A percentile compares a stretch with the other conserved stretches of the same genome.
phyloP scores from a whole-genome alignment of 2,888 invertebrate species.

The Zootermopsis nevadensis region DNA sequence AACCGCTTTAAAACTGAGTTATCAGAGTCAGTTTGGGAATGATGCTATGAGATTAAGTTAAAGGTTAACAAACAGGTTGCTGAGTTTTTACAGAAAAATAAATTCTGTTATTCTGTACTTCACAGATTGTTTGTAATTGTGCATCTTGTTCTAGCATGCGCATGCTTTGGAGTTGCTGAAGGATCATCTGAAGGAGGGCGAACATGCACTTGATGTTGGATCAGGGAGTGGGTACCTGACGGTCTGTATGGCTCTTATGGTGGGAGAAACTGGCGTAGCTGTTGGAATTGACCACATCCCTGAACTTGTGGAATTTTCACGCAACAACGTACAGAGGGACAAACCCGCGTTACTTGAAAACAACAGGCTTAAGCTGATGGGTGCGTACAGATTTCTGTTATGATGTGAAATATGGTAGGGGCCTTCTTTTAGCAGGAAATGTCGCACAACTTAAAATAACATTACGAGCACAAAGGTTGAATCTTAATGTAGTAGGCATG shows the following conservation, averaged over 20 bases:
- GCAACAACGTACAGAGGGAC: slow-evolving; percentile 79
- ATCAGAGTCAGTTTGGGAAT: too few relatives aligned
- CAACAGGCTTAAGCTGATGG: slow-evolving; percentile 76
- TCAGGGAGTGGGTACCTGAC: slow-evolving; percentile 95
- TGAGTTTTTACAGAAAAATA: too few relatives aligned
- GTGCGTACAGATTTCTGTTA: slow-evolving; percentile 64
- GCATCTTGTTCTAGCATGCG: slow-evolving; percentile 75
- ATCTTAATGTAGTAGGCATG: too few relatives aligned
- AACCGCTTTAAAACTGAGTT: too few relatives aligned
- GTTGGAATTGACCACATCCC: slow-evolving; percentile 93
- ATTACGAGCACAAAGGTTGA: too few relatives aligned
- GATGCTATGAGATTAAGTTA: too few relatives aligned
- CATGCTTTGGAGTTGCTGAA: slow-evolving; percentile 88
- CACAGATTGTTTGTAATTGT: too few relatives aligned
- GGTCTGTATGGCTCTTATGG: slow-evolving; percentile 89
- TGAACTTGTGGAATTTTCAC: slow-evolving; percentile 80
- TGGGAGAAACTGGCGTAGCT: slow-evolving; percentile 75
- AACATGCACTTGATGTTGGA: slow-evolving; percentile 89
- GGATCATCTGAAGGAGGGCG: slow-evolving; percentile 80
- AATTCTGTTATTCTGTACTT: too few relatives aligned
- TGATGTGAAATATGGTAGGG: not conserved
- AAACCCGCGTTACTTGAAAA: slow-evolving; percentile 76
- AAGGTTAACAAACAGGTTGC: too few relatives aligned
- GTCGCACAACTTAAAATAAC: too few relatives aligned
- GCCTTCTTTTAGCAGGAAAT: too few relatives aligned